These are phyloP conservation scores for Pectinophora gossypiella DNA, from an alignment of 1,140 invertebrate species.

Conservation along the genomic window DNA sequence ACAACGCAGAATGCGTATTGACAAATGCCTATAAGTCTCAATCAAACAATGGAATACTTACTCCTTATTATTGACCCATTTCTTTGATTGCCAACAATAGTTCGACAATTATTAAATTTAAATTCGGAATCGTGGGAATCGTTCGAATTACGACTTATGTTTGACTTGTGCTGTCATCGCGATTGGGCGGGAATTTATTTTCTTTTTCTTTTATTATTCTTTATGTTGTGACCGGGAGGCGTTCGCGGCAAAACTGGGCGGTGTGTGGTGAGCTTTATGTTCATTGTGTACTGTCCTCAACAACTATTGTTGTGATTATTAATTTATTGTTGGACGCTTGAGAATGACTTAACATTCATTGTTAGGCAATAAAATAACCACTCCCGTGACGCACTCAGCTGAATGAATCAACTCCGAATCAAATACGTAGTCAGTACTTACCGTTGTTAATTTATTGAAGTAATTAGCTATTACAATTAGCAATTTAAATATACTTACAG, in stretches of 20 bases:
- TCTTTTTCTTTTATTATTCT: not conserved
- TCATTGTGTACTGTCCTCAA: not conserved
- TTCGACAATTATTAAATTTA: not conserved
- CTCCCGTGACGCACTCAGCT: no score
- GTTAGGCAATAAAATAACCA: no score
- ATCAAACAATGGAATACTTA: slow-evolving; percentile 56
- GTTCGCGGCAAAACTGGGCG: not conserved
- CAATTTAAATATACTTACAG: no score
- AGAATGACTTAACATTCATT: no score
- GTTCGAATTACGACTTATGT: not conserved
- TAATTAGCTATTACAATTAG: no score
- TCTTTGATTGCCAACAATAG: slow-evolving; percentile 25
- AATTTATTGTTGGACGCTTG: not conserved
- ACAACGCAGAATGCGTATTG: slow-evolving; percentile 48
- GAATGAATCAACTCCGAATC: no score
- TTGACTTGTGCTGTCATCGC: not conserved
- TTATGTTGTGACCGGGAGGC: not conserved
- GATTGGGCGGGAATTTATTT: not conserved
- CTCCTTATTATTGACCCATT: slow-evolving; percentile 58
- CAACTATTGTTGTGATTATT: not conserved
- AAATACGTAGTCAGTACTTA: no score
- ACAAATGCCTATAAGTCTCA: slow-evolving; percentile 66
- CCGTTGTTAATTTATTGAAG: no score
- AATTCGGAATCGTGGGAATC: not conserved
- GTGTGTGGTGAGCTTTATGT: not conserved